Percentiles rank a stretch among this genome's conserved stretches.
phyloP scores from a whole-genome alignment of 2,888 invertebrate genomes.

The Agrotis clavis region DNA sequence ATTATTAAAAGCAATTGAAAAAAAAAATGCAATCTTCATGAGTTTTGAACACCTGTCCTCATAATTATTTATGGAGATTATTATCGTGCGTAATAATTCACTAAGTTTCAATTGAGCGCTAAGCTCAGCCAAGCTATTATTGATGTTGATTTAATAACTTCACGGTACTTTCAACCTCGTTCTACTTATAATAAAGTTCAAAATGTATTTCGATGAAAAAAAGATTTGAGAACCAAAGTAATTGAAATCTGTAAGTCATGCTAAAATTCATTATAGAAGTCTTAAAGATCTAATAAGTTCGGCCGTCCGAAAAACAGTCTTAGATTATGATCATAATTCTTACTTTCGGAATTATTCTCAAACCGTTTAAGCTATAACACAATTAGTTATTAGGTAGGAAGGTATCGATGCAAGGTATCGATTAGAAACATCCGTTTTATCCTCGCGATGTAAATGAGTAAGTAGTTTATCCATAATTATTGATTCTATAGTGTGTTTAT shows the following conservation, averaged over 20 bases:
- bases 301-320: constrained; percentile 35
- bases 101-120: constrained; percentile 84
- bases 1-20: constrained; percentile 56
- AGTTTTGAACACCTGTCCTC: constrained; percentile 72
- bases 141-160: constrained; percentile 57
- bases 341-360: constrained; percentile 20
- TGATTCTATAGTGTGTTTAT: constrained; percentile 5
- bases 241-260: constrained; percentile 67
- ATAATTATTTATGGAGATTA: constrained; percentile 87
- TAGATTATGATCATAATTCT: constrained; percentile 42
- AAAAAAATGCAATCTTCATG: constrained; percentile 68
- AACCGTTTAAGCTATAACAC: background rate
- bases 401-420: constrained; percentile 1
- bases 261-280: constrained; percentile 64
- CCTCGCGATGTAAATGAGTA: background rate
- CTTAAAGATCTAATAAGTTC: constrained; percentile 62
- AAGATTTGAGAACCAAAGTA: constrained; percentile 49
- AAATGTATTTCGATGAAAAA: background rate
- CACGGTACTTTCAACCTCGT: constrained; percentile 29
- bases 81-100: constrained; percentile 90
- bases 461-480: constrained; percentile 17
- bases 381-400: background rate
- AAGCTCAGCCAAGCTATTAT: constrained; percentile 62
- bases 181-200: rapidly evolving
- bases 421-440: constrained; percentile 21